A percentile compares a stretch with the other conserved stretches of the same genome.
These are phyloP conservation scores for Mycteria americana DNA, from an alignment of 2,797 vertebrate genomes.

Conservation along the genomic window DNA sequence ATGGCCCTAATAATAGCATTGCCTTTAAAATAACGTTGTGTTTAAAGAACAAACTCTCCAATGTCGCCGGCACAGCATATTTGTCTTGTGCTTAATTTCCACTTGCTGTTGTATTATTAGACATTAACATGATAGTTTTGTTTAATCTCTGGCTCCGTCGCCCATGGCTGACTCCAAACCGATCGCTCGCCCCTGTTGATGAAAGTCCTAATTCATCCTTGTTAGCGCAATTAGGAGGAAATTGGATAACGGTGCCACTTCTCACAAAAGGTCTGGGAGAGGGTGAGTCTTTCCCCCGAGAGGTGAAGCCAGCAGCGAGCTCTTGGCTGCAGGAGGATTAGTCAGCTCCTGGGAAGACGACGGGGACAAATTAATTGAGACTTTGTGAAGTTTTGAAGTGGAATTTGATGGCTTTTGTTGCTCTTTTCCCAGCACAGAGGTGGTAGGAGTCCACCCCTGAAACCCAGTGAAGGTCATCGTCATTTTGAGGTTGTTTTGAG, in stretches of 20 bases:
- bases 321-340: constrained; percentile 50
- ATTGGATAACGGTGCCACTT: constrained; percentile 72
- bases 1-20: constrained; percentile 70
- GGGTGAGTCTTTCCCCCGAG: constrained; percentile 27
- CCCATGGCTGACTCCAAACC: constrained; percentile 78
- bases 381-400: constrained; percentile 45
- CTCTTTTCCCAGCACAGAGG: background rate
- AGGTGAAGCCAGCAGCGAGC: constrained; percentile 51
- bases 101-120: constrained; percentile 77
- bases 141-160: constrained; percentile 79
- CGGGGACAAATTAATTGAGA: constrained; percentile 39
- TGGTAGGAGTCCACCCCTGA: background rate
- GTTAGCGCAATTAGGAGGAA: constrained; percentile 80
- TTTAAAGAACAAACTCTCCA: constrained; percentile 72
- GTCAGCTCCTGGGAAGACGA: constrained; percentile 29
- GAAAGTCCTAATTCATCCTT: constrained; percentile 81
- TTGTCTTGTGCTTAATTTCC: constrained; percentile 78
- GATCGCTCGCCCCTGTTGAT: constrained; percentile 72
- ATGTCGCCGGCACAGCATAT: constrained; percentile 63
- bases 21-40: constrained; percentile 68
- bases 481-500: background rate
- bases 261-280: constrained; percentile 64
- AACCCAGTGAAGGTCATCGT: background rate
- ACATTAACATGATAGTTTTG: constrained; percentile 76
- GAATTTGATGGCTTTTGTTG: background rate